Conservation (phyloP, 1,140 invertebrate genomes). For the Bombus waltoni region DNA sequence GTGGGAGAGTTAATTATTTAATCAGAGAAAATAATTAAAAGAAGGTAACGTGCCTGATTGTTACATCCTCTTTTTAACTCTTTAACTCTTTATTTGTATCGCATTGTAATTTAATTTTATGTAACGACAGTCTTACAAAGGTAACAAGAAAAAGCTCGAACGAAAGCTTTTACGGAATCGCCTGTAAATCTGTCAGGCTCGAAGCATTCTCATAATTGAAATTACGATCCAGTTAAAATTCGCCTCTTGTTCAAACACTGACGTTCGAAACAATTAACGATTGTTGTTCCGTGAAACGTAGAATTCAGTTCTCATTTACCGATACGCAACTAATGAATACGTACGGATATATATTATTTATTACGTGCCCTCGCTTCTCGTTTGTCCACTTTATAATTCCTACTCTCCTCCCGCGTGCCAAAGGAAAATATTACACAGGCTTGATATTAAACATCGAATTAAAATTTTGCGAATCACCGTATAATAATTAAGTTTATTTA, state of each 20-base stretch:
- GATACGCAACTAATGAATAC: background rate
- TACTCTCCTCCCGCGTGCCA: background rate
- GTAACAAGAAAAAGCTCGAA: background rate
- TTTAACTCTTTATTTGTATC: background rate
- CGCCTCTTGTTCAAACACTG: background rate
- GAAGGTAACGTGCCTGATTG: background rate
- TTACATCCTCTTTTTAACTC: background rate
- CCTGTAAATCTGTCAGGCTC: background rate
- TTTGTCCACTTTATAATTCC: background rate
- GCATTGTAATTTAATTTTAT: background rate
- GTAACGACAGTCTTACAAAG: too few species aligned
- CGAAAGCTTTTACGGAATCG: background rate
- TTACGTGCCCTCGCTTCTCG: too few species aligned
- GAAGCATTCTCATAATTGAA: background rate
- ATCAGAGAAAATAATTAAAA: background rate
- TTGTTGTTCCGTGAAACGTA: background rate
- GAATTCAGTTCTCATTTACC: background rate
- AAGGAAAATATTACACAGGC: background rate
- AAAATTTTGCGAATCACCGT: background rate
- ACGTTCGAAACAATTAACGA: conserved; percentile 1
- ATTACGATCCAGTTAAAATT: background rate
- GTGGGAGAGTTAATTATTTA: background rate
- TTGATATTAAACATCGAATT: background rate
- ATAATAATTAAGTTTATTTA: background rate
- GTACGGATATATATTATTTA: background rate